Base-by-base conservation (phyloP, 2,888 invertebrate genomes). In the Amphipyra berbera region DNA sequence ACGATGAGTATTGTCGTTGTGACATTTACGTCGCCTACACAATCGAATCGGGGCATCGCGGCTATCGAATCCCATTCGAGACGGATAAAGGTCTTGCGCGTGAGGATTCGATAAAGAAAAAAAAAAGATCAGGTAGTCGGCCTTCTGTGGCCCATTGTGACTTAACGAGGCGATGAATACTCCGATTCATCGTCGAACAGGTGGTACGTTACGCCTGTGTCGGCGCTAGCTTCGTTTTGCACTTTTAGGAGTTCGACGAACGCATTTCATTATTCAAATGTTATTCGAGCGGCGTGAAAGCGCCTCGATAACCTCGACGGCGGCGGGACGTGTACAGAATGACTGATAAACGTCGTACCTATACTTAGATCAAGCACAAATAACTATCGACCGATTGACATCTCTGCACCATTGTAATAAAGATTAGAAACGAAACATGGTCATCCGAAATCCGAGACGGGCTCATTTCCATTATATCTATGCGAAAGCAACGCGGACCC, bases 281-380 rank as follows among this genome's bases (percentile, higher is more conserved):
- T 85, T 90, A 92, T 92, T 92, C 91, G 87, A 88, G 84, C 82
- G 88, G 90, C 91, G 92, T 91, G 92, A 94, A 94, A 94, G 93
- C 79, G 70, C 87, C 84, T 88, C 89, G 90, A 90, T 93, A 93
- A 91, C 90, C 91, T 88, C 89, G 86, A 68, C 82, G 78, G 73
- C 80, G 67, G 71, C 76, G 81, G 70, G 81, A 92, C 93, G 92
- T 92, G 94, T 65, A 81, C 82, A 46, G 93, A 88, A 89, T 92
- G 77, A 82, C 82, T 89, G 89, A 91, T 90, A 89, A 85, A 87
- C 83, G 72, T 80, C 75, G 71, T 79, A 82, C 79, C 83, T 84
- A 85, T 83, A 82, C 81, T 76, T 82, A 79, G 68, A 79, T 61
- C 64, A 64, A 64, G 57, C 79, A 74, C 74, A 73, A 67, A 49